phyloP scores from a whole-genome alignment of 2,888 invertebrate species.

The Malachius bipustulatus region DNA sequence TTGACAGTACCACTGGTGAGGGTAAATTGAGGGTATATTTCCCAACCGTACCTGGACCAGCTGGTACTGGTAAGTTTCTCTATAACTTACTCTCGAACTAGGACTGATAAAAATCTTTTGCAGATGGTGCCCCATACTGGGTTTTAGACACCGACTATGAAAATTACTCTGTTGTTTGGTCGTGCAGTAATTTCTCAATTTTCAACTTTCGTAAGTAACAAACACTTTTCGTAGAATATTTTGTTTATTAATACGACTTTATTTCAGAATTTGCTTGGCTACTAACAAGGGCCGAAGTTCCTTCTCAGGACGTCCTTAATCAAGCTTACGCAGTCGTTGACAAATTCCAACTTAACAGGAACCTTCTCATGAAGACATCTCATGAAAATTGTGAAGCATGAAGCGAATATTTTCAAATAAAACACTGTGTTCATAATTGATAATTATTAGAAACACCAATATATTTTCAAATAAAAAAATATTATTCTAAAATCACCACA shows the following conservation, averaged over 20 bases:
- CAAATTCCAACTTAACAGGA: constrained; percentile 44
- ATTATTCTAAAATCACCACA: no score
- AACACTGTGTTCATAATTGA: no score
- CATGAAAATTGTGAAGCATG: constrained; percentile 53
- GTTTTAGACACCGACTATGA: constrained; percentile 52
- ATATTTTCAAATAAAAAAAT: no score
- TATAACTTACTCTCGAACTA: no score
- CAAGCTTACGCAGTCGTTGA: constrained; percentile 47
- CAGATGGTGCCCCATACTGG: constrained; percentile 50
- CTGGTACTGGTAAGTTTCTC: no score
- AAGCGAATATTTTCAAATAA: no score
- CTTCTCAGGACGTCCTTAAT: constrained; percentile 44
- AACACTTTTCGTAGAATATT: constrained; percentile 24
- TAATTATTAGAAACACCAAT: no score
- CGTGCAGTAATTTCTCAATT: constrained; percentile 44
- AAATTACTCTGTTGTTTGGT: constrained; percentile 49
- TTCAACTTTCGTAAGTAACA: constrained; percentile 45
- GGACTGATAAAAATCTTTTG: no score
- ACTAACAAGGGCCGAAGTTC: constrained; percentile 48
- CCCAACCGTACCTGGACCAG: constrained; percentile 49
- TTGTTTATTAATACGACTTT: no score
- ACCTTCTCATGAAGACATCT: constrained; percentile 49
- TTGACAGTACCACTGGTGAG: constrained; percentile 41
- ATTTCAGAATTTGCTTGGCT: constrained; percentile 45
- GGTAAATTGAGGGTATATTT: constrained; percentile 51